Base-by-base conservation (phyloP, 30 jellyfish, hydroid and myxozoan species). In the Chironex yamaguchii region DNA sequence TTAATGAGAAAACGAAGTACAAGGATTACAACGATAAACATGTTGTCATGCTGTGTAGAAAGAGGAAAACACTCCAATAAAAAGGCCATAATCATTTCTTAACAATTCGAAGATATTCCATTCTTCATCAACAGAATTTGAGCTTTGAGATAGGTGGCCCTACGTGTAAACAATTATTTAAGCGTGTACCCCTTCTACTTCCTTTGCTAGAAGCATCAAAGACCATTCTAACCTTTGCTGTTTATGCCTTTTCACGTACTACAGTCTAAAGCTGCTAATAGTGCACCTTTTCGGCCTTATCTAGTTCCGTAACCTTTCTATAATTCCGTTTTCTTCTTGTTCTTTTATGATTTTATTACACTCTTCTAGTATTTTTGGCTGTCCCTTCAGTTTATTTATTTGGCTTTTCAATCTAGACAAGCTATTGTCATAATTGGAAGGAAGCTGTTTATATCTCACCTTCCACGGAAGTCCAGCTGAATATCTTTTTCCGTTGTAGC, bases 201-300 rank as follows among this genome's bases (percentile, higher is more conserved):
- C 28, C 52, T 25, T 62, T 62, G 52, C 30, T n/a, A 1, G 75
- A 62, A 12, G 75, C 34, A 36, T 62, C 75, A 11, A 21, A 62
- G 2, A 62, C 75, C 20, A 72, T 34, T 25, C 82, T 14, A 21
- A 83, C 49, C 31, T 83, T 83, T 33, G 81, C 53, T 0, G 94
- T 70, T 42, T 69, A 81, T n/a, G 94, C n/a, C n/a, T n/a, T n/a
- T n/a, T n/a, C n/a, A n/a, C n/a, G n/a, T n/a, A n/a, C n/a, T n/a
- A n/a, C n/a, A n/a, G n/a, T 53, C 29, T 24, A 42, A 36, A 42
- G 94, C n/a, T 81, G 92, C 30, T 67, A 33, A 25, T 70, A 82
- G 24, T 9, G 30, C 20, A 29, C 69, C 36, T 36, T 66, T 4
- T 34, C 85, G 22, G 34, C 67, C 17, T 13, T 28, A 23, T 0